Base-by-base conservation (phyloP, 2,797 vertebrate species). In the Hylomyscus alleni region DNA sequence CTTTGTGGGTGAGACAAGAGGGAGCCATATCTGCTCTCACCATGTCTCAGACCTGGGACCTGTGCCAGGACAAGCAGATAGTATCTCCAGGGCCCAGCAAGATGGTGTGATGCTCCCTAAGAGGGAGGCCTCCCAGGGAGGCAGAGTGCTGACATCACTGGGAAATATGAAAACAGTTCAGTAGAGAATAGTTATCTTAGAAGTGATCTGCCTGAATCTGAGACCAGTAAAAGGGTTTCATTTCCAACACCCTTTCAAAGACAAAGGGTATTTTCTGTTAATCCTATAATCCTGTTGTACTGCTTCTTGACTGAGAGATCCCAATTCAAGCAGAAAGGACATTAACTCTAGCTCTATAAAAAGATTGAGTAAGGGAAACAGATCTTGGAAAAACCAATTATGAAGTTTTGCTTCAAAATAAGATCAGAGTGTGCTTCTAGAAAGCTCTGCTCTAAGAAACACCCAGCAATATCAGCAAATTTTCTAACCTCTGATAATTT, bases 211-310 rank as follows among this genome's bases (percentile, higher is more conserved):
- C 75, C 94, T 91, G 81, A 91, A 92, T 91, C 69, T 77, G 93
- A 97, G 92, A 93, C 86, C 72, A 89, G 62, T 31, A 20, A 93
- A 95, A 52, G 72, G 83, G 69, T 92, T 97, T 24, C 85, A 72
- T 97, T 97, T 96, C 96, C 50, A 97, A 77, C 44, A 93, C 94
- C 50, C 65, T 97, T 96, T 95, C 92, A 95, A 96, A 95, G 67
- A 95, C 90, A 60, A 88, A 72, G 85, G 69, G 60, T 47, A 72
- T 92, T 92, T 94, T 93, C 88, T 72, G 29, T 89, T 90, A 92
- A 67, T 92, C 31, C 69, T 73, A n/a, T n/a, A 76, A 77, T 60
- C 34, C 80, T 87, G 81, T n/a, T 26, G 31, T 10, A 11, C 77
- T 85, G 77, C 62, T 73, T 78, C 94, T 90, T 69, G 8, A 91